These are phyloP conservation scores for Zonotrichia leucophrys DNA, from an alignment of 2,113 vertebrate genomes.

Conservation along the genomic window DNA sequence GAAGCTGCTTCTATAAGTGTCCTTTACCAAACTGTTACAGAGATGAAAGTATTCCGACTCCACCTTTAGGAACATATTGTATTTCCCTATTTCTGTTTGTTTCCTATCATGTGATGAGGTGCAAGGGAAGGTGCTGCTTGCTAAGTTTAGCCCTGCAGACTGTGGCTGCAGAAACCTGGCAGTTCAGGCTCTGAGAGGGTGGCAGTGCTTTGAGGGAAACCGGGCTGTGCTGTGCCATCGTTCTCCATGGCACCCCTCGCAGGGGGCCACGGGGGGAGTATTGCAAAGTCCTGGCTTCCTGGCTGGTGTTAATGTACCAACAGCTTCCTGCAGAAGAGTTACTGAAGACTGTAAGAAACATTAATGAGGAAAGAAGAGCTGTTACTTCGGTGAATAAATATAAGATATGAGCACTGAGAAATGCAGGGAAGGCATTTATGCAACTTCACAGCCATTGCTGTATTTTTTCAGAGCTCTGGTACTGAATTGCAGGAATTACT, in stretches of 20 bases:
- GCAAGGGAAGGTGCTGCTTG: slow-evolving; percentile 37
- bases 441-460: not conserved
- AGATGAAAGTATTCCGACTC: not conserved
- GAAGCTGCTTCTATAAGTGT: not conserved
- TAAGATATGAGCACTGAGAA: not conserved
- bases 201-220: not conserved
- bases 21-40: not conserved
- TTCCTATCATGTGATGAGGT: slow-evolving; percentile 43
- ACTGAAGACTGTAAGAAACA: not conserved
- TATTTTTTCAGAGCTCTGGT: not conserved
- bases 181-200: not conserved
- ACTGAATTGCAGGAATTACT: not conserved
- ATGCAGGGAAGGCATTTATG: not conserved
- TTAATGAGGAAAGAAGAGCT: not conserved
- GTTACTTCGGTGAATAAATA: not conserved
- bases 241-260: not conserved
- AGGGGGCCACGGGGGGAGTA: fast-evolving
- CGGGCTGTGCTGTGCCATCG: fast-evolving
- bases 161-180: slow-evolving; percentile 18
- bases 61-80: slow-evolving; percentile 50
- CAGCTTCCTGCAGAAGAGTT: not conserved
- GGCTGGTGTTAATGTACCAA: not conserved
- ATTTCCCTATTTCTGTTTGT: slow-evolving; percentile 60
- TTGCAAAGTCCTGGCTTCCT: not conserved
- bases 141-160: slow-evolving; percentile 51